A percentile compares a stretch with the other conserved stretches of the same genome.
phyloP scores from a whole-genome alignment of 2,888 invertebrate genomes.

The Zaprionus bogoriensis region DNA sequence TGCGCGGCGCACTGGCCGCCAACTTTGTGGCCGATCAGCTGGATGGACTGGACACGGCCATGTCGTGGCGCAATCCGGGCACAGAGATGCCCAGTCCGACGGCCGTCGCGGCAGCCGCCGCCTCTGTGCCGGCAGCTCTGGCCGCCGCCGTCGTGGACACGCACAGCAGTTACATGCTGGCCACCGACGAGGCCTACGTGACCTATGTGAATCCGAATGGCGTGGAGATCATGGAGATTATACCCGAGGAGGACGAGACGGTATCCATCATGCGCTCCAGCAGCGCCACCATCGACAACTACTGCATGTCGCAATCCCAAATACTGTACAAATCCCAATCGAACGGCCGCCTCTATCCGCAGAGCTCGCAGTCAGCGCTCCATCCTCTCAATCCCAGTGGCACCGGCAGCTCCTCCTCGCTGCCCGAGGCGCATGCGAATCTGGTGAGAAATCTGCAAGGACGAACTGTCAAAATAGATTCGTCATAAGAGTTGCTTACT shows the following conservation, averaged over 20 bases:
- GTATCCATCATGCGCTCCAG: constrained; percentile 81
- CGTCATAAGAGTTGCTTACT: too few relatives aligned
- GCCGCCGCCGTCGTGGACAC: constrained; percentile 75
- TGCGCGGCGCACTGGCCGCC: constrained; percentile 68
- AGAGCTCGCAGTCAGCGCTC: constrained; percentile 9
- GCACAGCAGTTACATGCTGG: constrained; percentile 79
- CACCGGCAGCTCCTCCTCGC: constrained; percentile 55
- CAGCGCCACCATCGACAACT: constrained; percentile 80
- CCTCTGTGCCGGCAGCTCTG: constrained; percentile 57
- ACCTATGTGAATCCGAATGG: constrained; percentile 82
- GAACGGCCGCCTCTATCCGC: constrained; percentile 64
- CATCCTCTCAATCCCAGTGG: constrained; percentile 26
- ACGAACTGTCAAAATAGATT: too few relatives aligned
- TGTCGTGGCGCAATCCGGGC: constrained; percentile 80
- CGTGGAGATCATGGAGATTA: constrained; percentile 83
- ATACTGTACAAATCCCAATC: constrained; percentile 66
- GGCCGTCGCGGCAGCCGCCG: constrained; percentile 27
- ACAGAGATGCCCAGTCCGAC: constrained; percentile 39
- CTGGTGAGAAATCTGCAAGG: constrained; percentile 48
- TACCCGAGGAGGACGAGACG: constrained; percentile 82
- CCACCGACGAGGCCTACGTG: constrained; percentile 80
- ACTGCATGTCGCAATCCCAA: constrained; percentile 71
- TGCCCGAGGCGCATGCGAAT: constrained; percentile 53
- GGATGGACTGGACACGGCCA: constrained; percentile 78
- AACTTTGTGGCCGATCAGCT: constrained; percentile 78